Evolutionary conservation across 92 coral and sea anemone genomes (phyloP).

Genomic region (Heliopora coerulea): DNA sequence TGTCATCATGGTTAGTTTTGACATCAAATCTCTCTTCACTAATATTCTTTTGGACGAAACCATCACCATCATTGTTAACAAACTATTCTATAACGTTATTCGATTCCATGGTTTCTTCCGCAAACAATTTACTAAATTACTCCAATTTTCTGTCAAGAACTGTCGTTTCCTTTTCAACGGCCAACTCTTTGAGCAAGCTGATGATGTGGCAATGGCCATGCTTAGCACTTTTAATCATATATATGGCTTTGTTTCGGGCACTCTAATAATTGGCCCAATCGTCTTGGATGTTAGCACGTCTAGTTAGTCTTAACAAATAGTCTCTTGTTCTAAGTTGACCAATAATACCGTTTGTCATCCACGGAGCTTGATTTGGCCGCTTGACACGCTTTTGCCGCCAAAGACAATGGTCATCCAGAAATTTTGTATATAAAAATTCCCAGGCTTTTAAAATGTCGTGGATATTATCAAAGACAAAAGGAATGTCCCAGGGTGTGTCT

Average conservation of each 20-base stretch:
- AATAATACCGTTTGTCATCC: conserved; percentile 59
- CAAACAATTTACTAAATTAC: too few species aligned
- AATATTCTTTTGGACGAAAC: too few species aligned
- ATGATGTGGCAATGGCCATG: too few species aligned
- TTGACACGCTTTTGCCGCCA: conserved; percentile 69
- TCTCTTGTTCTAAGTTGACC: conserved; percentile 44
- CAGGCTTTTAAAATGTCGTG: conserved; percentile 56
- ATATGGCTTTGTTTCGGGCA: conserved; percentile 41
- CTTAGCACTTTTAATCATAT: conserved; percentile 38
- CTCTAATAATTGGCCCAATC: conserved; percentile 37
- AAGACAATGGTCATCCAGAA: conserved; percentile 67
- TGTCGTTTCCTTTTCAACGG: too few species aligned
- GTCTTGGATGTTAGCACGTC: background rate
- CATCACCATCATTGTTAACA: too few species aligned
- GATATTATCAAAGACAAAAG: conserved; percentile 63
- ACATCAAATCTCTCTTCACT: too few species aligned
- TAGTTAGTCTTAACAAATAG: conserved; percentile 37
- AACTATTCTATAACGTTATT: too few species aligned
- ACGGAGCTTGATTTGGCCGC: conserved; percentile 59
- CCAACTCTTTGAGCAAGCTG: too few species aligned
- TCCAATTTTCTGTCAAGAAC: too few species aligned
- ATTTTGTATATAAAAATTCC: conserved; percentile 56
- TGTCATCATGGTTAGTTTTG: too few species aligned
- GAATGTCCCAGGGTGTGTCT: too few species aligned
- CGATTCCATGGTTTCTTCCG: too few species aligned